phyloP scores from a whole-genome alignment of 2,888 invertebrate species.

The Unio pictorum region DNA sequence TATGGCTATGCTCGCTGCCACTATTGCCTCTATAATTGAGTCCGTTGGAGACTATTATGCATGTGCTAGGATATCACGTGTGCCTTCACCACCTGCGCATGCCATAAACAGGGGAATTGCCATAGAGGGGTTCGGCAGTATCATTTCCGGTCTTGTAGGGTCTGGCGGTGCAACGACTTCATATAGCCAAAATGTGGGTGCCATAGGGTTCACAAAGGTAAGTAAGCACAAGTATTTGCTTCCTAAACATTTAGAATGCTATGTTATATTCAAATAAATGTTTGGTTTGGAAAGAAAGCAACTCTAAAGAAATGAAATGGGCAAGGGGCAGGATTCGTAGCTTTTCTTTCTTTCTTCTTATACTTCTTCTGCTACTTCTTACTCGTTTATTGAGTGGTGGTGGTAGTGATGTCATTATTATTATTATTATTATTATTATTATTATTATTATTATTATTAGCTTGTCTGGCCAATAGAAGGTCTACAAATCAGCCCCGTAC shows the following conservation, averaged over 20 bases:
- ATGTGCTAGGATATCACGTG: slow-evolving; percentile 81
- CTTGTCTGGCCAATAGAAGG: no score
- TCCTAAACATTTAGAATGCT: background rate
- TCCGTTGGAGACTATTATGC: slow-evolving; percentile 90
- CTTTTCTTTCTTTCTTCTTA: no score
- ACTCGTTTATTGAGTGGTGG: no score
- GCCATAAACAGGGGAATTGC: slow-evolving; percentile 86
- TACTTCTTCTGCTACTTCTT: no score
- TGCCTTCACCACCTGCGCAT: slow-evolving; percentile 87
- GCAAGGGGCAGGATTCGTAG: no score
- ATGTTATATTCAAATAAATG: background rate
- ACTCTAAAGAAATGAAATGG: no score
- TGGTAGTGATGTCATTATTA: no score
- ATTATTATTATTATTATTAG: no score
- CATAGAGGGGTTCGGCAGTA: slow-evolving; percentile 84
- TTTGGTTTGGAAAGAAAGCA: no score
- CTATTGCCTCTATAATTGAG: slow-evolving; percentile 66
- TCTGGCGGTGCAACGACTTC: slow-evolving; percentile 91
- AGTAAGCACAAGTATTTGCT: background rate
- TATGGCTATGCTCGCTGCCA: slow-evolving; percentile 64
- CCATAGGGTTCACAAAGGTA: slow-evolving; percentile 89
- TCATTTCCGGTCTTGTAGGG: slow-evolving; percentile 88
- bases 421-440: no score
- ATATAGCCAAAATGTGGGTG: slow-evolving; percentile 91
- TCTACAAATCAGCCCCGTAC: no score